phyloP scores from a whole-genome alignment of 1,140 invertebrate genomes.

The Maconellicoccus hirsutus region DNA sequence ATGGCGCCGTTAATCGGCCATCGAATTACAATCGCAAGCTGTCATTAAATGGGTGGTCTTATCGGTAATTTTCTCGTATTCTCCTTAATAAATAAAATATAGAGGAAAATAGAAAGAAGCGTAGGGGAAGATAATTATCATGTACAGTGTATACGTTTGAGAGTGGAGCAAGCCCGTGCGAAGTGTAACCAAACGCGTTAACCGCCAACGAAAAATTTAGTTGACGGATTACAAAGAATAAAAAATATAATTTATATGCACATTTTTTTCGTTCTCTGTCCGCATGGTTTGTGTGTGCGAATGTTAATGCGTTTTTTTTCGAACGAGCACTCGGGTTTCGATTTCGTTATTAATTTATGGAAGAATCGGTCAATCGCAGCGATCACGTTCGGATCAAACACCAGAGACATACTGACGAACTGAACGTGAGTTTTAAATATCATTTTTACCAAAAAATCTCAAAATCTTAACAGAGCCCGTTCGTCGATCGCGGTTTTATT shows the following conservation, averaged over 20 bases:
- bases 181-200: conserved; percentile 3
- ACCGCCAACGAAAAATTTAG: conserved; percentile 3
- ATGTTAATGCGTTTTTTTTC: conserved; percentile 2
- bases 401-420: background rate
- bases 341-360: conserved; percentile 5
- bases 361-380: conserved; percentile 1
- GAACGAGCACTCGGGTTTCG: background rate
- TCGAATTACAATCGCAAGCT: conserved; percentile 7
- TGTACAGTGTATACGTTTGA: background rate
- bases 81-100: conserved; percentile 10
- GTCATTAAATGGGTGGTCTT: conserved; percentile 7
- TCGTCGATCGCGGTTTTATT: background rate
- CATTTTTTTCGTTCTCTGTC: background rate
- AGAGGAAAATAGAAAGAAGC: conserved; percentile 8
- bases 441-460: background rate
- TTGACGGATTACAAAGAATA: background rate
- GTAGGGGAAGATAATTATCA: conserved; percentile 8
- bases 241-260: conserved; percentile 10
- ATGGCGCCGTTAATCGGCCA: conserved; percentile 1
- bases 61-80: conserved; percentile 9
- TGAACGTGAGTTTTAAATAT: background rate
- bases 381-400: conserved; percentile 2
- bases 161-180: background rate
- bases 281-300: background rate
- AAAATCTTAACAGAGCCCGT: background rate